Base-by-base conservation (phyloP, 1,140 invertebrate species). In the Stratiolaelaps scimitus region DNA sequence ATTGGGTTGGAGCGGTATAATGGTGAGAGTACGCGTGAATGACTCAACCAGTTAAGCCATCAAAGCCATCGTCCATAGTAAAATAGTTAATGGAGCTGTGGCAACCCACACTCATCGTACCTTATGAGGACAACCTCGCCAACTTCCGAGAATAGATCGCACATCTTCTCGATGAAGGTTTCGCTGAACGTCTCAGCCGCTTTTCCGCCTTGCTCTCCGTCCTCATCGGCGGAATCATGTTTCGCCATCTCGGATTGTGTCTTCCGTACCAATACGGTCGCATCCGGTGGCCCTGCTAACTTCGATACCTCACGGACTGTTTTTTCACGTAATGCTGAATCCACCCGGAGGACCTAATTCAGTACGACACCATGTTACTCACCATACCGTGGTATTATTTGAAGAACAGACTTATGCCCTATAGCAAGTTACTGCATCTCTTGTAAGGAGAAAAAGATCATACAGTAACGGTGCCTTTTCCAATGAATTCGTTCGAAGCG, bases 221-320 rank as follows among this genome's bases (percentile, higher is more conserved):
- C 48, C 28, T 67, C 43, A 13, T 68, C 68, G 30, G 67, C 29
- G 29, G 15, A 34, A n/a, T 68, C 40, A 4, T 40, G 34, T 13
- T 40, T 43, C 20, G 20, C 66, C 4, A 23, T 30, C 40, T 15
- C 20, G 43, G 45, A 64, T 34, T 68, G 53, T 45, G 72, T 71
- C 44, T 82, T 80, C 71, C 83, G 83, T 1, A 96, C 82, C 65
- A 95, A 83, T 68, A 96, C 84, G 17, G 91, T 93, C n/a, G 86
- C 88, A 80, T 98, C 92, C 1, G 89, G 86, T n/a, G 93, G 92
- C 7, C 92, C 93, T 43, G 92, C 78, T 72, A 88, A 83, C 67
- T 82, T 79, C 20, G 96, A 85, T 0, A 94, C 87, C 74, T 91
- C 83, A 72, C 85, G 81, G 70, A 95, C 90, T 13, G 92, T 83